Conservation (phyloP, 2,797 vertebrate species). For the Manis crassicaudata region DNA sequence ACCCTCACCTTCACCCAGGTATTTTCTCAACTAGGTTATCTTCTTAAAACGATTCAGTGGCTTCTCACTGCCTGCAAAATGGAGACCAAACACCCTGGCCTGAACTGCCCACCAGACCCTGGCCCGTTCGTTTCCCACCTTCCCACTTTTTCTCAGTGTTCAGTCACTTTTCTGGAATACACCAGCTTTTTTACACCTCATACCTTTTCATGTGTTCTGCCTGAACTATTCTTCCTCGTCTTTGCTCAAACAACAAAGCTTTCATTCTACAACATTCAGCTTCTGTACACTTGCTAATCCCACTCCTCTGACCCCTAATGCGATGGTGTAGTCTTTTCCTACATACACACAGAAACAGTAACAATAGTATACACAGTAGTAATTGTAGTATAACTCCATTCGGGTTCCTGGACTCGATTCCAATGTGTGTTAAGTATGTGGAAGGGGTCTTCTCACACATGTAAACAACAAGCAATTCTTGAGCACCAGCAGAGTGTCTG, state of each 20-base stretch:
- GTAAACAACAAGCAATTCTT: too few species aligned
- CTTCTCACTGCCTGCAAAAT: not conserved
- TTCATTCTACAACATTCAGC: not conserved
- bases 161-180: not conserved
- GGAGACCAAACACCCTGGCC: not conserved
- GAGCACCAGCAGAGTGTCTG: too few species aligned
- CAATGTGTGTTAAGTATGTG: too few species aligned
- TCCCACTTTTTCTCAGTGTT: not conserved
- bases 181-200: not conserved
- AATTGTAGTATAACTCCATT: too few species aligned
- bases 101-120: not conserved
- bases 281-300: not conserved
- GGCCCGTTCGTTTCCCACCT: not conserved
- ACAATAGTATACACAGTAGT: too few species aligned
- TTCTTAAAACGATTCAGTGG: fast-evolving
- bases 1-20: not conserved
- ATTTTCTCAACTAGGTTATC: not conserved
- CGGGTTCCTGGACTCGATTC: too few species aligned
- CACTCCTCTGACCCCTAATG: too few species aligned
- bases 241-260: not conserved
- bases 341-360: too few species aligned
- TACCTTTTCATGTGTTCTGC: not conserved
- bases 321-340: too few species aligned
- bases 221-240: not conserved
- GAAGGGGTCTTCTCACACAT: too few species aligned